phyloP scores from a whole-genome alignment of 2,797 vertebrate species.

The Chelmon rostratus region DNA sequence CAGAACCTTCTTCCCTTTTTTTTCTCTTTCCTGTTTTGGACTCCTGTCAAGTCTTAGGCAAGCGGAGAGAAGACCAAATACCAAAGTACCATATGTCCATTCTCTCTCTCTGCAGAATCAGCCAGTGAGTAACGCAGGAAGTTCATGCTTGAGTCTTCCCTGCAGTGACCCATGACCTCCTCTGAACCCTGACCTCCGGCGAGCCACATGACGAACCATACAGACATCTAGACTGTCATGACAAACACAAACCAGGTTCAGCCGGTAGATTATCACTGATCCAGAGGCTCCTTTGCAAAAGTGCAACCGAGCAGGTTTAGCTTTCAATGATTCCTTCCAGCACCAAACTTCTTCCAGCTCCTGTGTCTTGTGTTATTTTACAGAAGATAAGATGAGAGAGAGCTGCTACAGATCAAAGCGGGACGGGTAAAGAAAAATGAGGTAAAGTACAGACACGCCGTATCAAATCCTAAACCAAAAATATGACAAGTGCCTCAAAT shows the following conservation, averaged over 20 bases:
- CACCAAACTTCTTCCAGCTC: conserved; percentile 24
- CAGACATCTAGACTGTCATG: conserved; percentile 72
- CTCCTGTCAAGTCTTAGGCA: conserved; percentile 35
- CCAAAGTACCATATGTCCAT: conserved; percentile 63
- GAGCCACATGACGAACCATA: conserved; percentile 63
- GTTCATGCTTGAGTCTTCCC: conserved; percentile 68
- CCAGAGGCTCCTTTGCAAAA: conserved; percentile 54
- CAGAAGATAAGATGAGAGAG: conserved; percentile 47
- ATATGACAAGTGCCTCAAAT: background rate
- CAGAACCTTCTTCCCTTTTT: conserved; percentile 29
- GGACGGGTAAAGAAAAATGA: too few species aligned
- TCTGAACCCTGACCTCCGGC: conserved; percentile 66
- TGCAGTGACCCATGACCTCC: conserved; percentile 71
- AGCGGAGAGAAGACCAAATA: conserved; percentile 53
- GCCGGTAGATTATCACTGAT: conserved; percentile 64
- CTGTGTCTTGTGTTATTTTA: conserved; percentile 40
- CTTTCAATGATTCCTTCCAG: conserved; percentile 53
- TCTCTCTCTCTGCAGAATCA: conserved; percentile 53
- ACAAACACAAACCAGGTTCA: conserved; percentile 80
- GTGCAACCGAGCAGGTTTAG: conserved; percentile 36
- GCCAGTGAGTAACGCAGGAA: conserved; percentile 76
- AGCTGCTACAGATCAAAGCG: conserved; percentile 49
- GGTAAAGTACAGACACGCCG: conserved; percentile 17
- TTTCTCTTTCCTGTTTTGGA: conserved; percentile 69
- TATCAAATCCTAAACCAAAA: conserved; percentile 14